Evolutionary conservation across 1,140 invertebrate species (phyloP).

Genomic region (Cyclina sinensis): DNA sequence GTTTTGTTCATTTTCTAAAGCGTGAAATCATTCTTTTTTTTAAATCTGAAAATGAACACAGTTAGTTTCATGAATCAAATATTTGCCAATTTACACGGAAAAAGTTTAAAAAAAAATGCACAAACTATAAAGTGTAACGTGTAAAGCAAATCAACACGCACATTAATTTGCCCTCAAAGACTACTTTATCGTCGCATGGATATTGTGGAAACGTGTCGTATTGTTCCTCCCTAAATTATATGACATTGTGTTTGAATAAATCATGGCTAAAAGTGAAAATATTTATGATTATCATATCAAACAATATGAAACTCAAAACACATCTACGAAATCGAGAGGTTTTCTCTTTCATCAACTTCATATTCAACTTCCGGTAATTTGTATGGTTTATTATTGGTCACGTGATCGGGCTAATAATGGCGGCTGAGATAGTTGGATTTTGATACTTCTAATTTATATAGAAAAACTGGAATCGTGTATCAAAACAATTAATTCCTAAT

Average conservation of each 20-base stretch:
- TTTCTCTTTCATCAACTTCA: constrained; percentile 43
- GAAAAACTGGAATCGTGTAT: constrained; percentile 29
- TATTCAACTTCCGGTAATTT: constrained; percentile 44
- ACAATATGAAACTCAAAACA: constrained; percentile 37
- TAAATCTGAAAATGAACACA: no score
- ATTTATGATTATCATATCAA: constrained; percentile 50
- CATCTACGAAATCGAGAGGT: constrained; percentile 51
- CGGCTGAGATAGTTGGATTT: neutral
- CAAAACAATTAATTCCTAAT: neutral
- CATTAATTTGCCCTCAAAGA: neutral
- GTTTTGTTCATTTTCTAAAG: no score
- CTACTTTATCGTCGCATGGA: neutral
- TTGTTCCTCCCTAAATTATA: neutral
- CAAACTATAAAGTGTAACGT: no score
- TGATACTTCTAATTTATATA: constrained; percentile 9
- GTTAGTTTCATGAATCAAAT: no score
- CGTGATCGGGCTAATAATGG: neutral
- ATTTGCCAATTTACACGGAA: no score
- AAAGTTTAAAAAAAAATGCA: no score
- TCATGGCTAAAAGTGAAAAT: neutral
- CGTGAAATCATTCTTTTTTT: no score
- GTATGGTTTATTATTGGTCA: constrained; percentile 38
- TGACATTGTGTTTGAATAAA: constrained; percentile 12
- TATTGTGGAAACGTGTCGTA: neutral
- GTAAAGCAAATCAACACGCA: neutral